Percentiles rank a stretch among this genome's conserved stretches.
phyloP scores from a whole-genome alignment of 2,113 vertebrate species.

The Nothobranchius furzeri region DNA sequence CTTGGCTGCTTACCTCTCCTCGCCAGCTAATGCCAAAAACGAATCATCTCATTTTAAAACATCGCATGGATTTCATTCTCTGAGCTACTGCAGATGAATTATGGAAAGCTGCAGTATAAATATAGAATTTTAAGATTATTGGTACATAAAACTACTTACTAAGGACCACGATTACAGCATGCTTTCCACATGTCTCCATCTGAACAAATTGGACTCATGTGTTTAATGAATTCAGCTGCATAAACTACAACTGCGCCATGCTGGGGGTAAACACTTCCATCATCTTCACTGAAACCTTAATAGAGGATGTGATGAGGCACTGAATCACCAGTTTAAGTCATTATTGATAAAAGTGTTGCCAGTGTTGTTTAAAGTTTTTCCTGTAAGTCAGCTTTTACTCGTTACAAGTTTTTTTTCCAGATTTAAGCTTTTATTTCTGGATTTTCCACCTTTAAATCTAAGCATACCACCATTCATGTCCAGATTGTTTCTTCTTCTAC shows the following conservation, averaged over 20 bases:
- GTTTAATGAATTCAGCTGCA: slow-evolving; percentile 7
- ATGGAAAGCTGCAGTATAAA: not conserved
- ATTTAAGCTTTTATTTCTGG: not conserved
- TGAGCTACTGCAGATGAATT: not conserved
- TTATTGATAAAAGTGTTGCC: not conserved
- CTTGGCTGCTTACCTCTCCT: slow-evolving; percentile 22
- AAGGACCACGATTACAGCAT: not conserved
- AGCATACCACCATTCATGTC: not conserved
- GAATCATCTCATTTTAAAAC: slow-evolving; percentile 2
- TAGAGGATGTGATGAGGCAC: not conserved
- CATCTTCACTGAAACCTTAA: not conserved
- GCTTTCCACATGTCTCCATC: not conserved
- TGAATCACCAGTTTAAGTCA: not conserved
- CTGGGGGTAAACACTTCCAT: not conserved
- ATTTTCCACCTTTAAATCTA: not conserved
- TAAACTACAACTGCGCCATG: not conserved
- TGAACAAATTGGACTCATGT: not conserved
- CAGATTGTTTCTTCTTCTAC: not conserved
- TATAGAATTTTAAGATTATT: too few species aligned
- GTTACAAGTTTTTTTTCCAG: not conserved
- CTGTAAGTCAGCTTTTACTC: not conserved
- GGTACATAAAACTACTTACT: not conserved
- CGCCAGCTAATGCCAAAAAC: slow-evolving; percentile 18
- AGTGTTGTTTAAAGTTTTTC: not conserved
- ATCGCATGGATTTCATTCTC: not conserved